These are phyloP conservation scores for Diaphora mendica DNA, from an alignment of 2,888 invertebrate genomes.

Conservation along the genomic window DNA sequence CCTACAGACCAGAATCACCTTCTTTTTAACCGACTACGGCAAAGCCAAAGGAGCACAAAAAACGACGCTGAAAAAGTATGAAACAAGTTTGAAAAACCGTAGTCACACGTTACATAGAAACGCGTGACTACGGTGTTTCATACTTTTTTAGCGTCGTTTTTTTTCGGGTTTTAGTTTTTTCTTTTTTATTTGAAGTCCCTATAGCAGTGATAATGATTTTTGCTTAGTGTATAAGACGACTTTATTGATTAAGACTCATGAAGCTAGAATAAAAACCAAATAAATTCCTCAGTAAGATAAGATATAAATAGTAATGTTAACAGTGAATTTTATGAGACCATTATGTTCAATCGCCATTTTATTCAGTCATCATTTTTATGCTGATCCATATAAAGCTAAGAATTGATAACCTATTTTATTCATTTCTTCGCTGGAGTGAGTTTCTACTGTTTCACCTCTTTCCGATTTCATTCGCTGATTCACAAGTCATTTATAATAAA, in stretches of 20 bases:
- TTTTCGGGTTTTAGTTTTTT: too few relatives aligned
- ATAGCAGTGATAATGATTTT: too few relatives aligned
- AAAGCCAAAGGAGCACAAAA: too few relatives aligned
- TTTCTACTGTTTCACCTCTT: background rate
- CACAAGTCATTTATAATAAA: background rate
- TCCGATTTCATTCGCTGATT: background rate
- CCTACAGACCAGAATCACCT: too few relatives aligned
- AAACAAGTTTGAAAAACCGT: too few relatives aligned
- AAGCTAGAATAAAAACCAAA: background rate
- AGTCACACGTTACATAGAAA: too few relatives aligned
- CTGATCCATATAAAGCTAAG: background rate
- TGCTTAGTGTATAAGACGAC: background rate
- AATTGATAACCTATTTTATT: slow-evolving; percentile 5
- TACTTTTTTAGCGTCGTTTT: too few relatives aligned
- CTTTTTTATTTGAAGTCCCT: too few relatives aligned
- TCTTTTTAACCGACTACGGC: too few relatives aligned
- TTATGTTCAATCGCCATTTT: slow-evolving; percentile 17
- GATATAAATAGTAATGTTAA: background rate
- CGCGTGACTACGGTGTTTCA: too few relatives aligned
- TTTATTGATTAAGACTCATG: background rate
- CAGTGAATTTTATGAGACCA: background rate
- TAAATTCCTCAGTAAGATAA: background rate
- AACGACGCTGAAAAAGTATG: too few relatives aligned
- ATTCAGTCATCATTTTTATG: slow-evolving; percentile 20
- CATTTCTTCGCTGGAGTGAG: background rate